Percentiles rank a stretch among this genome's conserved stretches.
Conservation (phyloP, 2,113 vertebrate species). For the Sceloporus tristichus region DNA sequence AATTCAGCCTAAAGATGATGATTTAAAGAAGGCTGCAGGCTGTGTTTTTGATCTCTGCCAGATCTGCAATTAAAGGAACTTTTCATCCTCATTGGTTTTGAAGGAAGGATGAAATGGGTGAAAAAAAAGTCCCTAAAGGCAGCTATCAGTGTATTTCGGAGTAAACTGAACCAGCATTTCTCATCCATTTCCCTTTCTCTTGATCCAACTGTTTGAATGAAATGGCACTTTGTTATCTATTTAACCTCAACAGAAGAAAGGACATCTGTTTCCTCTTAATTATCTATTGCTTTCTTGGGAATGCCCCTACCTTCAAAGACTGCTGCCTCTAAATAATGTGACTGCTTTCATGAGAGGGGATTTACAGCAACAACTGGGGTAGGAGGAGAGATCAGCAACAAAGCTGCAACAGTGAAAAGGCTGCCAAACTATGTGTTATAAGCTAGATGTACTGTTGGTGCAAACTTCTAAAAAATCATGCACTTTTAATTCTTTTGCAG, state of each 20-base stretch:
- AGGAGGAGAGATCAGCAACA: background rate
- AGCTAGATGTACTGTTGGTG: no score
- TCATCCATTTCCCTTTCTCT: background rate
- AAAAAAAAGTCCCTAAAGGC: background rate
- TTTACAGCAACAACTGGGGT: background rate
- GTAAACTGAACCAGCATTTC: conserved; percentile 8
- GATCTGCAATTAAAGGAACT: background rate
- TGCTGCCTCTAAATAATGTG: background rate
- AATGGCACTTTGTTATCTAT: background rate
- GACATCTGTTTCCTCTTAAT: background rate
- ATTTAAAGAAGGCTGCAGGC: background rate
- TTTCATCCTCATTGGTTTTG: background rate
- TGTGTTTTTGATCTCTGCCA: no score
- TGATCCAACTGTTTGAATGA: background rate
- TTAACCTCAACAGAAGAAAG: background rate
- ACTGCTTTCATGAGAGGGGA: background rate
- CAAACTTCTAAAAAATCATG: no score
- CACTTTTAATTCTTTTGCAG: no score
- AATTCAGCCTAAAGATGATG: background rate
- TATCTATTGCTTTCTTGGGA: background rate
- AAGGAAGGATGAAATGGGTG: background rate
- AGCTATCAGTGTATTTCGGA: no score
- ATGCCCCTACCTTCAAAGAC: background rate
- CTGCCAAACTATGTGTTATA: no score
- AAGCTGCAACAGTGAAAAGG: no score